Evolutionary conservation across 2,797 vertebrate species (phyloP), one percentile per base, ranked within the genome.

Genomic region (Macropodus opercularis): DNA sequence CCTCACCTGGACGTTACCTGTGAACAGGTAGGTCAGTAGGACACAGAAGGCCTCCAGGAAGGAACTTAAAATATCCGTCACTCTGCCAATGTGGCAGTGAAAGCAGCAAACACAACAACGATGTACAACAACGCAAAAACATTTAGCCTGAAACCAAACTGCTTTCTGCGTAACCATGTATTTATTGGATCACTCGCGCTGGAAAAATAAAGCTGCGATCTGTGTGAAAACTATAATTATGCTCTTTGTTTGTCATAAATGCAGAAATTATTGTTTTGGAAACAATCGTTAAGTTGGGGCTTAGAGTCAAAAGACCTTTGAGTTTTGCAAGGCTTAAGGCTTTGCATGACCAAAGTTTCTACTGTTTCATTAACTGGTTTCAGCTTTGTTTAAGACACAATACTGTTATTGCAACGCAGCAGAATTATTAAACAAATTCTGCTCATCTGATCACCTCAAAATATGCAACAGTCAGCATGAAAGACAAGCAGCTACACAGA

Each of bases 1-100:
- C 73, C 80, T 72, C 75, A 23, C 73, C 80, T 72, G 63, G 61
- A 52, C 32, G 57, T 36, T 36, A 12, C 11, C 62, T 62, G 47
- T 23, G 48, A 77, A 75, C 83, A 87, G 84, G 87, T 89, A 80
- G 85, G 77, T 61, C 62, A 67, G 63, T 35, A 42, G 43, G 71
- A 80, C 63, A 79, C 68, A 71, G 75, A 66, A 74, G 29, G 18
- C 3, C 42, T 46, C 39, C 14, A 5, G 14, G 32, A 62, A 34
- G 60, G 29, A 64, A 68, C 7, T 69, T 76, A 66, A 53, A 65
- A 61, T 66, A 49, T 73, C 42, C 79, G 71, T 76, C 63, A 65
- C 36, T 59, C 38, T 40, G 48, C 65, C 62, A 63, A 73, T 52
- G 29, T 24, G 47, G 48, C 39, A 55, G 68, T 57, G 40, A 50